Evolutionary conservation across 2,888 invertebrate genomes (phyloP).

Genomic region (Phalera bucephala): DNA sequence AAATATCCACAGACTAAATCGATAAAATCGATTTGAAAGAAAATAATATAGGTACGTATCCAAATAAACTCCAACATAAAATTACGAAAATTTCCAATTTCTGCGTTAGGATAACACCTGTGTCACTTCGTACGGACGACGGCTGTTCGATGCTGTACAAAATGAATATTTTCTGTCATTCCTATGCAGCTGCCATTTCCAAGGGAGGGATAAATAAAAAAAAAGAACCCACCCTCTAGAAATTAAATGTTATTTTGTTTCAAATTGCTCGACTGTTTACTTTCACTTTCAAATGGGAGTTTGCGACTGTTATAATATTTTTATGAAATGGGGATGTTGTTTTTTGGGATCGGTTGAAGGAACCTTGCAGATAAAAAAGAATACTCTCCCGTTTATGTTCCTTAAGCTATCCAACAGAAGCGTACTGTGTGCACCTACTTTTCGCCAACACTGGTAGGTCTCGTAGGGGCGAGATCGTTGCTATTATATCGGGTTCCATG

Average conservation of each 20-base stretch:
- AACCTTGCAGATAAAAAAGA: too few species aligned
- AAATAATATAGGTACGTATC: too few species aligned
- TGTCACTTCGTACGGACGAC: constrained; percentile 22
- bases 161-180: constrained; percentile 41
- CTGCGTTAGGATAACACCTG: constrained; percentile 33
- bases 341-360: too few species aligned
- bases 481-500: too few species aligned
- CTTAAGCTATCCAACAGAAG: too few species aligned
- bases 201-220: constrained; percentile 9
- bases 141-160: constrained; percentile 25
- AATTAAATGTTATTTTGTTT: constrained; percentile 8
- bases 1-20: too few species aligned
- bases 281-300: background rate
- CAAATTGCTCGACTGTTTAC: constrained; percentile 3
- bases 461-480: too few species aligned
- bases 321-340: constrained; percentile 1
- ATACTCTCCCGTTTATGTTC: too few species aligned
- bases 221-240: constrained; percentile 3
- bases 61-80: constrained; percentile 19
- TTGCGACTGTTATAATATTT: constrained; percentile 5
- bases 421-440: too few species aligned
- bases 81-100: constrained; percentile 37
- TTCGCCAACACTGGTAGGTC: too few species aligned
- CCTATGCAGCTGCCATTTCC: constrained; percentile 40
- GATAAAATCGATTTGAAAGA: too few species aligned